These are phyloP conservation scores for honey bee (Apis mellifera) DNA, from an alignment of 1,140 invertebrate genomes.

Conservation along the genomic window DNA sequence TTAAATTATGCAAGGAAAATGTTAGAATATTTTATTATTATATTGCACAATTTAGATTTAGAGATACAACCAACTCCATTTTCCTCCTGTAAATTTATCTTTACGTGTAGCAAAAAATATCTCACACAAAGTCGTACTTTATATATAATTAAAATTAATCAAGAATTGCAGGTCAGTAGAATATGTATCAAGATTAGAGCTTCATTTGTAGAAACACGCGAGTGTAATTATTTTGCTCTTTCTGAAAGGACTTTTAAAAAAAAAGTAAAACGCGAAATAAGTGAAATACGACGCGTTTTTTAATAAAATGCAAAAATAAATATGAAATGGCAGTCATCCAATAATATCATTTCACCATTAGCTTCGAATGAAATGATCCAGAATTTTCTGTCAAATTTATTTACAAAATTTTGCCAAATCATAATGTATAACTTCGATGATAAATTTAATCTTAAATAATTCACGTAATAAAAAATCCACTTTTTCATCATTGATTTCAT, in stretches of 20 bases:
- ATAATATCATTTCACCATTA: too few species aligned
- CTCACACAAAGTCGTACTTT: neutral
- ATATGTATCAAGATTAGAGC: neutral
- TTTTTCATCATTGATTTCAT: too few species aligned
- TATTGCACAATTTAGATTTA: neutral
- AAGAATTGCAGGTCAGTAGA: neutral
- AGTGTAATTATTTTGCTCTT: neutral
- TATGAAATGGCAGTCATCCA: too few species aligned
- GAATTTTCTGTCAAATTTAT: too few species aligned
- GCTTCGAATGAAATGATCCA: too few species aligned
- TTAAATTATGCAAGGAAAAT: neutral
- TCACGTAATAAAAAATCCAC: too few species aligned
- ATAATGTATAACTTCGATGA: too few species aligned
- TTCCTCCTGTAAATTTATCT: neutral
- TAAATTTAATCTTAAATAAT: too few species aligned
- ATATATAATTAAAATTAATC: neutral
- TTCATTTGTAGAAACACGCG: constrained; percentile 2
- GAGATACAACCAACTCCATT: neutral
- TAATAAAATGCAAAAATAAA: too few species aligned
- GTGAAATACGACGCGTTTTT: too few species aligned
- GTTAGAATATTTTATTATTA: neutral
- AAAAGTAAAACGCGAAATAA: neutral
- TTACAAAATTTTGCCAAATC: too few species aligned
- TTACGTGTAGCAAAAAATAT: neutral
- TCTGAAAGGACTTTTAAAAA: neutral